These are phyloP conservation scores for Drosophila austrosaltans DNA, from an alignment of 2,888 invertebrate species.

Conservation along the genomic window DNA sequence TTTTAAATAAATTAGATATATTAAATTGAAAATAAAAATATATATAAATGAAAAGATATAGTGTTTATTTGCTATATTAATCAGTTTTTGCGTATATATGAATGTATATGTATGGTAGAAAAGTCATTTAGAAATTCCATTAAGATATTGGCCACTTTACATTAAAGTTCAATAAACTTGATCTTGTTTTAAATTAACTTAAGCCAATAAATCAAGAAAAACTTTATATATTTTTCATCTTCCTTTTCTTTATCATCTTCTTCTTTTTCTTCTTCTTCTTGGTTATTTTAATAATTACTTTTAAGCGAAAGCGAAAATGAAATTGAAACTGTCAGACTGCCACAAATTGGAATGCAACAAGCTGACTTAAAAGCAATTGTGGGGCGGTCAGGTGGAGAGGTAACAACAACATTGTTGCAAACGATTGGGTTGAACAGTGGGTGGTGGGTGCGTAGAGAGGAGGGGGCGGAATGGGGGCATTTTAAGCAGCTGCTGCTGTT, in stretches of 20 bases:
- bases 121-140: too few relatives aligned
- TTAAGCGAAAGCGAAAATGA: conserved; percentile 42
- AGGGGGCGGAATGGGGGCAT: not conserved
- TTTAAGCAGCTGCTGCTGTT: conserved; percentile 14
- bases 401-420: not conserved
- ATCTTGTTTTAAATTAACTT: too few relatives aligned
- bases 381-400: not conserved
- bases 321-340: conserved; percentile 49
- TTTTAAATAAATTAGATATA: too few relatives aligned
- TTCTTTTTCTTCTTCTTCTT: not conserved
- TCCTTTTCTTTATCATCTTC: not conserved
- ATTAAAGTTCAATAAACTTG: too few relatives aligned
- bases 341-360: conserved; percentile 55
- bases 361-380: conserved; percentile 11
- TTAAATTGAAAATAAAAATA: too few relatives aligned
- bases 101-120: too few relatives aligned
- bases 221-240: not conserved
- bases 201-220: too few relatives aligned
- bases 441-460: not conserved
- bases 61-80: too few relatives aligned
- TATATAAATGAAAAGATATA: too few relatives aligned
- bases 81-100: too few relatives aligned
- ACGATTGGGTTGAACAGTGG: not conserved
- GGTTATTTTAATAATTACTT: conserved; percentile 19
- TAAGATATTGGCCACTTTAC: too few relatives aligned